Evolutionary conservation across 2,113 vertebrate genomes (phyloP).

Genomic region (Megaceryle maxima): DNA sequence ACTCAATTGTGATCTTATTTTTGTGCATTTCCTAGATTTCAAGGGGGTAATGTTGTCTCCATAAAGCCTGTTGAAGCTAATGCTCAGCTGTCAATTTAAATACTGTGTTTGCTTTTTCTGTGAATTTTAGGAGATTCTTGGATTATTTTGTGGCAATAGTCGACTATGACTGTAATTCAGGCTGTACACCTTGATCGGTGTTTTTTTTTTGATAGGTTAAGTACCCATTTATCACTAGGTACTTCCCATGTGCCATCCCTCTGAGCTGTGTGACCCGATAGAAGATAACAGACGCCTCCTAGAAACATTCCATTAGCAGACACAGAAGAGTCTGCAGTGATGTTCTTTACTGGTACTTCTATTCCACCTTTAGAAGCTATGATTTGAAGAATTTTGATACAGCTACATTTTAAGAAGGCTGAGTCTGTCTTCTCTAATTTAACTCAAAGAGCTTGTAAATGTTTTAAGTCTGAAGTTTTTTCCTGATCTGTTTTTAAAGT

Average conservation of each 20-base stretch:
- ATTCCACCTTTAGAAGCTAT: not conserved
- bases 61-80: not conserved
- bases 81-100: not conserved
- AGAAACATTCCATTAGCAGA: not conserved
- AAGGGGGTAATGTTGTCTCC: not conserved
- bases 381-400: not conserved
- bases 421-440: not conserved
- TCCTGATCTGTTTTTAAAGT: not conserved
- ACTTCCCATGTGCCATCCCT: not conserved
- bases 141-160: not conserved
- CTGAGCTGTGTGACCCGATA: not conserved
- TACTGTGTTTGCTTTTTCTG: not conserved
- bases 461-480: not conserved
- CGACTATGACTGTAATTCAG: not conserved
- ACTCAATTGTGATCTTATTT: rapidly evolving
- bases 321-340: not conserved
- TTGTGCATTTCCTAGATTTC: not conserved
- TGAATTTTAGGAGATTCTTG: not conserved
- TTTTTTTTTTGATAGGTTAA: not conserved
- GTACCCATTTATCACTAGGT: not conserved
- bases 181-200: not conserved
- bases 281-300: not conserved
- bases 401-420: not conserved
- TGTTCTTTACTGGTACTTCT: not conserved
- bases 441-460: not conserved